Conservation (phyloP, 2,888 invertebrate species). For the Tetragonisca angustula region DNA sequence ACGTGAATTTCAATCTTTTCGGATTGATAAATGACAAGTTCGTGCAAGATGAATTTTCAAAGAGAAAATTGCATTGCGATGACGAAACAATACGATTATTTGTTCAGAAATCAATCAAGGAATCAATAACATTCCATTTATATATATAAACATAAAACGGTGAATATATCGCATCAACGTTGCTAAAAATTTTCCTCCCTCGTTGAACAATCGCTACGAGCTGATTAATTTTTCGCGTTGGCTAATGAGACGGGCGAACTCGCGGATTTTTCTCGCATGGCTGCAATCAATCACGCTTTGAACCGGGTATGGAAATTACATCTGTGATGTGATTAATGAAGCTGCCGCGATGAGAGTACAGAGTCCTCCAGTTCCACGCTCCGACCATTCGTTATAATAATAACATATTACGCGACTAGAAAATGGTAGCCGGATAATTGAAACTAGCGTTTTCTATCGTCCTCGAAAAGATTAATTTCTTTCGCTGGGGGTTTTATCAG, state of each 20-base stretch:
- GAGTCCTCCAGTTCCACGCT: slow-evolving; percentile 41
- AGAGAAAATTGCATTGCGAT: no score
- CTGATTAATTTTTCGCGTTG: slow-evolving; percentile 17
- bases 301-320: slow-evolving; percentile 61
- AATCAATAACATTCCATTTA: not conserved
- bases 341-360: slow-evolving; percentile 38
- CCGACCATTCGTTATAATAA: slow-evolving; percentile 40
- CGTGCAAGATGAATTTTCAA: no score
- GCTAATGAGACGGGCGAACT: slow-evolving; percentile 53
- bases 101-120: no score
- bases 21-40: no score
- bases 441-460: slow-evolving; percentile 30
- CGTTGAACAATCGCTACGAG: not conserved
- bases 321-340: slow-evolving; percentile 64
- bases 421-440: slow-evolving; percentile 52
- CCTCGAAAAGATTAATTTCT: slow-evolving; percentile 15
- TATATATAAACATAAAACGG: not conserved
- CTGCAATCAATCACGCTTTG: slow-evolving; percentile 62
- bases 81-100: no score
- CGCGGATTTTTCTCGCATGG: slow-evolving; percentile 49
- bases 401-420: slow-evolving; percentile 48
- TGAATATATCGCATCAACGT: not conserved
- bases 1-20: not conserved
- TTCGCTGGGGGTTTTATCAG: not conserved
- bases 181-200: not conserved